Conservation (phyloP, 2,797 vertebrate genomes). For the Mus spretus region DNA sequence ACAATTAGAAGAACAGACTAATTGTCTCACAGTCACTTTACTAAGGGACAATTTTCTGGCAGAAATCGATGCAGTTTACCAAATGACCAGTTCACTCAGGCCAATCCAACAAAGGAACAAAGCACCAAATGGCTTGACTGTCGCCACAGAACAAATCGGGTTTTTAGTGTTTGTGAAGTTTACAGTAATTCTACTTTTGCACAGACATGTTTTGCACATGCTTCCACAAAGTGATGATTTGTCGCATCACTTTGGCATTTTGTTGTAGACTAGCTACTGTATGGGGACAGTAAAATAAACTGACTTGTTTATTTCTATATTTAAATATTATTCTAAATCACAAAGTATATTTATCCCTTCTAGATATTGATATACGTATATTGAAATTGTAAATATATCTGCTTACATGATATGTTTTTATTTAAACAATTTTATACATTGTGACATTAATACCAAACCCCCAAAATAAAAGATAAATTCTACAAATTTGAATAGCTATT, state of each 20-base stretch:
- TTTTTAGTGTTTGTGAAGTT: not conserved
- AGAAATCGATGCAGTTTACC: not conserved
- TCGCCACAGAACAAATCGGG: not conserved
- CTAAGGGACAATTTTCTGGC: not conserved
- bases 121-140: not conserved
- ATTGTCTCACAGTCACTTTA: constrained; percentile 32
- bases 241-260: not conserved
- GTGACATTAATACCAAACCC: not conserved
- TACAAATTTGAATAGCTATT: not conserved
- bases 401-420: not conserved
- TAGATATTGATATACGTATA: not conserved
- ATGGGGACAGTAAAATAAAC: not conserved
- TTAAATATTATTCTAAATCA: not conserved
- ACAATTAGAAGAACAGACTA: not conserved
- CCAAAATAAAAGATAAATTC: not conserved
- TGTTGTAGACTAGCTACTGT: too few species aligned
- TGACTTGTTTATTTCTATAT: not conserved
- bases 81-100: constrained; percentile 12
- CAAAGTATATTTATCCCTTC: not conserved
- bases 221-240: not conserved
- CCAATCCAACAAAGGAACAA: not conserved
- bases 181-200: not conserved
- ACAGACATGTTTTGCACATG: not conserved
- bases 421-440: not conserved
- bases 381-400: not conserved